These are phyloP conservation scores for Lithodes maja DNA, from an alignment of 2,888 invertebrate species.

Conservation along the genomic window DNA sequence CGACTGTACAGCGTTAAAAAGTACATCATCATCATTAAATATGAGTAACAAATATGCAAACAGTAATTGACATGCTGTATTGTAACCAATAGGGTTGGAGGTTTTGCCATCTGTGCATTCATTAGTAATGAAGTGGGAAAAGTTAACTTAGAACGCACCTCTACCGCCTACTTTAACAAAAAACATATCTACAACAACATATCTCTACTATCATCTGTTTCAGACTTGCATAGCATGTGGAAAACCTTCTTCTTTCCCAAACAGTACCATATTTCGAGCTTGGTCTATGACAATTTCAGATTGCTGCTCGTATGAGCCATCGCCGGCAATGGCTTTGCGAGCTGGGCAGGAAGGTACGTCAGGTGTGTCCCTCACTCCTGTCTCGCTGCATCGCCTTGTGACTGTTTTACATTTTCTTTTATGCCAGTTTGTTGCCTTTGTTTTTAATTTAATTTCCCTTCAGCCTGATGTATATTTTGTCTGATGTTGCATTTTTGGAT, in stretches of 20 bases:
- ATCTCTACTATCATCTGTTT: background rate
- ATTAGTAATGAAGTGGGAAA: too few species aligned
- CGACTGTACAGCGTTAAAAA: too few species aligned
- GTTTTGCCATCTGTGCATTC: too few species aligned
- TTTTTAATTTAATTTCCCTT: background rate
- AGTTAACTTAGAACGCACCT: too few species aligned
- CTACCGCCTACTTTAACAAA: background rate
- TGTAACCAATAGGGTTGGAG: too few species aligned
- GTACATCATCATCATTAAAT: too few species aligned
- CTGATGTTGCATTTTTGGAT: too few species aligned
- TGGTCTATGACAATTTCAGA: conserved; percentile 51
- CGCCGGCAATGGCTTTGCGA: conserved; percentile 43
- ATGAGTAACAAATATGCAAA: too few species aligned
- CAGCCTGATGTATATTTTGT: background rate
- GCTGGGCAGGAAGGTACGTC: conserved; percentile 45
- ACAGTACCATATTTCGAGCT: conserved; percentile 27
- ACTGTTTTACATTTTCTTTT: background rate
- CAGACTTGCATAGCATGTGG: background rate
- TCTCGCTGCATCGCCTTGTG: conserved; percentile 6
- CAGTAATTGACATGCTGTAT: too few species aligned
- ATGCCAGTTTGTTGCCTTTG: background rate
- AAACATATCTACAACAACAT: background rate
- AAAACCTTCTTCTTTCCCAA: background rate
- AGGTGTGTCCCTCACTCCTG: conserved; percentile 33
- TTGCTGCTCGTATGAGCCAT: conserved; percentile 59